Evolutionary conservation across 2,888 invertebrate species (phyloP), one percentile per base, ranked within the genome.

Genomic region (Autographa pulchrina): DNA sequence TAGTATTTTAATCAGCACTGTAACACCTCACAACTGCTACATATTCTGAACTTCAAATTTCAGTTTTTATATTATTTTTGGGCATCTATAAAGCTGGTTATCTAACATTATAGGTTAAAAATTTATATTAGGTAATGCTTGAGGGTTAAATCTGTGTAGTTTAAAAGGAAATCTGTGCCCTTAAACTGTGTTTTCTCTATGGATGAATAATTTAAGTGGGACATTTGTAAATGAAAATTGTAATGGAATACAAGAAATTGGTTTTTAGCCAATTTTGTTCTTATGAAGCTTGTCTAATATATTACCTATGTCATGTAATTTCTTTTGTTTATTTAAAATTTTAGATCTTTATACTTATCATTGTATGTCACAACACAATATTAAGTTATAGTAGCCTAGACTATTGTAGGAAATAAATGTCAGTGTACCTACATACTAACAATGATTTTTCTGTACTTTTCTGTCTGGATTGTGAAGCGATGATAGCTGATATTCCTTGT

Each of bases 401-500:
- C 18, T 56, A 16, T 32, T 32, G 32, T 59, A 32, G 16, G 68
- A 48, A 71, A 61, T 62, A 48, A 63, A 69, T 68, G 60, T 48
- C 65, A 65, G 59, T 68, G 62, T 16, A 69, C 65, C 59, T 18
- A 64, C n/a, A 41, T 20, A 32, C 41, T 20, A 43, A 25, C 25
- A 48, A 16, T 52, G 16, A 56, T 16, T 66, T 16, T 63, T 25
- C 9, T 72, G 67, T 60, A 65, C 56, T 65, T 38, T 75, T 64
- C 20, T 61, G 61, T 68, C 70, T 73, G 70, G 71, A 64, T 76
- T 75, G 65, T 78, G 67, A 68, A 75, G 70, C 72, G 70, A 70
- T 78, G 71, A 63, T 77, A 68, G 72, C 72, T 48, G 70, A 78
- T 70, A 70, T 65, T 68, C 59, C 59, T 78, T 72, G 43, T 78